Evolutionary conservation across 2,113 vertebrate species (phyloP), one percentile per base, ranked within the genome.

Genomic region (Chamaetylas fuelleborni): DNA sequence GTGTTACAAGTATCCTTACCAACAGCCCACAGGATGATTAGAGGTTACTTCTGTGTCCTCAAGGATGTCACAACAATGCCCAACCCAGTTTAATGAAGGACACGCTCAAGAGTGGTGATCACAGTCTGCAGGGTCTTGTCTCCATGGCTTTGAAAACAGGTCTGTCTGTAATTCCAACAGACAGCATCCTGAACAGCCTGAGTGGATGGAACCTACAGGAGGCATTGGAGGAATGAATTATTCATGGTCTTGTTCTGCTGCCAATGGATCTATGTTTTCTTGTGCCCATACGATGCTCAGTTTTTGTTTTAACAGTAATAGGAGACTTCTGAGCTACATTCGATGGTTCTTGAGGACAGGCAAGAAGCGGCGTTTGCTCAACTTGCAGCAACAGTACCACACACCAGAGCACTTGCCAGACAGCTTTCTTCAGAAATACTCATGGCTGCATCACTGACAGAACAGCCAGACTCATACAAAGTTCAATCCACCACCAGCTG

Each of bases 261-360:
- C 88, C 94, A 93, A 80, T 34, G 54, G 78, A 89, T 84, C 92
- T 93, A 65, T 51, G 93, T 82, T 96, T 93, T 92, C 91, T 43
- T 78, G 77, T 77, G 71, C 92, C 84, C 76, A 73, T 84, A 91
- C 4, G 0, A 69, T 0, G 1, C 64, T 94, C 34, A 3, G 50
- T 29, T 96, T 94, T 85, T 92, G 56, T 94, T 96, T 93, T 79
- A 97, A 90, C 78, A 86, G 86, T 95, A 97, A 96, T 40, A 78
- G 78, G 76, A 97, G 78, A 79, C 2, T 61, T 90, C 88, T 81
- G 38, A 0, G 0, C 82, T 93, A 80, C 81, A 92, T 88, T 77
- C 6, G 6, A 91, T 91, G 58, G 81, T 38, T 95, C 88, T 58
- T 66, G 61, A 95, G 87, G 91, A 54, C 79, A 88, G 65, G 84